phyloP scores from a whole-genome alignment of 2,797 vertebrate species.

The Protonibea diacanthus region DNA sequence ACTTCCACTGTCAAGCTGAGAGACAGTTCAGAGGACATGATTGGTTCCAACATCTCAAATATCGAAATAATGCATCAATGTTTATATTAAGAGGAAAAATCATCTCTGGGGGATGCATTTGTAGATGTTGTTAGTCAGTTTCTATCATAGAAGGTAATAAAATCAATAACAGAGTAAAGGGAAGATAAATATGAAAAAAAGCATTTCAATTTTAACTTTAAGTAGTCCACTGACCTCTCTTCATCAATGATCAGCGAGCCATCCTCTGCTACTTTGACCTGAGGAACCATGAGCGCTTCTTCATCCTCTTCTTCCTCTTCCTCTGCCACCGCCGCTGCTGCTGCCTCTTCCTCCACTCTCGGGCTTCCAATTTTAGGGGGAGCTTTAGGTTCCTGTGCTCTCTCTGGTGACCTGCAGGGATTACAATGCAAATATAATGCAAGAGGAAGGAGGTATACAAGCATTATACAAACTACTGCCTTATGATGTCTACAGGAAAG shows the following conservation, averaged over 20 bases:
- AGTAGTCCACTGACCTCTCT: constrained; percentile 87
- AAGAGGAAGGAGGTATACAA: no score
- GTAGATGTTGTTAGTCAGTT: not conserved
- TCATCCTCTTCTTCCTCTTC: constrained; percentile 82
- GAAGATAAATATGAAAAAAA: not conserved
- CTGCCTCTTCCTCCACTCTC: constrained; percentile 69
- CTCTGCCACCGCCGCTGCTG: constrained; percentile 15
- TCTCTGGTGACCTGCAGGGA: constrained; percentile 64
- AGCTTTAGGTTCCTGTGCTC: constrained; percentile 64
- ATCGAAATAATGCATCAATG: not conserved
- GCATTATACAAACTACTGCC: no score
- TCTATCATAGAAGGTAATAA: not conserved
- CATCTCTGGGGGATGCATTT: not conserved
- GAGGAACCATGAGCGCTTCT: constrained; percentile 90
- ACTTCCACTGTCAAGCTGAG: constrained; percentile 97
- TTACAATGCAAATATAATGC: not conserved
- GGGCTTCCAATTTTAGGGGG: constrained; percentile 37
- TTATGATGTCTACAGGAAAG: not conserved
- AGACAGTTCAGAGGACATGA: constrained; percentile 31
- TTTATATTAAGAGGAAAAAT: not conserved
- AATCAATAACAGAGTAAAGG: not conserved
- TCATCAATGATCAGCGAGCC: constrained; percentile 98
- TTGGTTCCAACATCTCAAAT: not conserved
- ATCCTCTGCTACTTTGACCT: constrained; percentile 98
- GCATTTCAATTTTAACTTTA: not conserved